Percentiles rank a stretch among this genome's conserved stretches.
Conservation (phyloP, 2,797 vertebrate genomes). For the Rhinophrynus dorsalis region DNA sequence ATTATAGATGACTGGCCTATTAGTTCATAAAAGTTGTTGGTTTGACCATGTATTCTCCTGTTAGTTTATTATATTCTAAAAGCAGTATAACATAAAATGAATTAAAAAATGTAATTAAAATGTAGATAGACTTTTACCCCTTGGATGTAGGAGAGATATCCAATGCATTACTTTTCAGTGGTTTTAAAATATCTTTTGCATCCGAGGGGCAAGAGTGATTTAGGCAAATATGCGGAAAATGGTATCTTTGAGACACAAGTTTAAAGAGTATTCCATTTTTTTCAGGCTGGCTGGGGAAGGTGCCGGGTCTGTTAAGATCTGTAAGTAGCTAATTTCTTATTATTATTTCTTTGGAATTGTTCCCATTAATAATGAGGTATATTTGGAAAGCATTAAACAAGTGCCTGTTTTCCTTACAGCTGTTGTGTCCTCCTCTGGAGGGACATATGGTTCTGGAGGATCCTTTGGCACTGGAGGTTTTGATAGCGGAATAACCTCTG, state of each 20-base stretch:
- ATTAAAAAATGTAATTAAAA: too few relatives aligned
- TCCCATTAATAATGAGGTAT: background rate
- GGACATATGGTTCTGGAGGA: background rate
- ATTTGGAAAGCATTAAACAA: background rate
- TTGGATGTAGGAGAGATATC: too few relatives aligned
- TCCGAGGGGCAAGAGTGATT: too few relatives aligned
- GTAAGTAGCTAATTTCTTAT: conserved; percentile 3
- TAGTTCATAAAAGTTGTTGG: too few relatives aligned
- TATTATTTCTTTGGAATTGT: background rate
- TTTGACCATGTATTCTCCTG: too few relatives aligned
- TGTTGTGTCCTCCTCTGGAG: conserved; percentile 29
- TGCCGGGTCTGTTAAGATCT: conserved; percentile 25
- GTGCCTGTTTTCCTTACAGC: background rate
- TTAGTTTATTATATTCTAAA: too few relatives aligned
- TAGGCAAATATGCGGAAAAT: too few relatives aligned
- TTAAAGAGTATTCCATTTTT: background rate
- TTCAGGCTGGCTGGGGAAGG: conserved; percentile 36
- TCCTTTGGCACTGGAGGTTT: background rate
- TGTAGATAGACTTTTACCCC: too few relatives aligned
- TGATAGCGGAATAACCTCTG: conserved; percentile 16
- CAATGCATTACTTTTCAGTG: too few relatives aligned
- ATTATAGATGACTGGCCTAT: too few relatives aligned
- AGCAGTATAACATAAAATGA: too few relatives aligned
- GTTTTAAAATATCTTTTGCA: too few relatives aligned
- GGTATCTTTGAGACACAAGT: background rate